Percentiles rank a stretch among this genome's conserved stretches.
These are phyloP conservation scores for Drosophila parabipectinata DNA, from an alignment of 1,140 invertebrate genomes.

Conservation along the genomic window DNA sequence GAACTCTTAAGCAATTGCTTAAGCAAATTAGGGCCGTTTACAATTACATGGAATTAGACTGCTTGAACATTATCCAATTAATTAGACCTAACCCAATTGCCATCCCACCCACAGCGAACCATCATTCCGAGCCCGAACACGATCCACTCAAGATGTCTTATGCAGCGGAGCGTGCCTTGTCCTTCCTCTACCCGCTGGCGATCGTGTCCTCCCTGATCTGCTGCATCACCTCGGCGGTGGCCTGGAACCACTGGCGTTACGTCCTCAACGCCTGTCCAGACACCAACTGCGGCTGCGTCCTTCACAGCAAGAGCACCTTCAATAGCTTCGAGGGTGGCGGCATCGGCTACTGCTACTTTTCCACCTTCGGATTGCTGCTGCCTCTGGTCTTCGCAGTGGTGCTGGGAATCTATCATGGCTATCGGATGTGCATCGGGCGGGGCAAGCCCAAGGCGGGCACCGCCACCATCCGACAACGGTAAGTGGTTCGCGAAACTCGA, in stretches of 20 bases:
- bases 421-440: slow-evolving; percentile 87
- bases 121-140: background rate
- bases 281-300: slow-evolving; percentile 88
- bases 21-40: slow-evolving; percentile 28
- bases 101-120: slow-evolving; percentile 6
- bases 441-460: slow-evolving; percentile 85
- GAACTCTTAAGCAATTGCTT: slow-evolving; percentile 16
- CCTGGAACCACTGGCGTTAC: slow-evolving; percentile 88
- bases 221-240: slow-evolving; percentile 85
- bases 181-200: slow-evolving; percentile 85
- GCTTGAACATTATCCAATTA: slow-evolving; percentile 25
- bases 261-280: slow-evolving; percentile 88
- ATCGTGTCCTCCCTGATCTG: slow-evolving; percentile 85
- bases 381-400: slow-evolving; percentile 85
- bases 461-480: slow-evolving; percentile 86
- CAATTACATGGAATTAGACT: slow-evolving; percentile 23
- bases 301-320: slow-evolving; percentile 87
- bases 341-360: slow-evolving; percentile 87
- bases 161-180: slow-evolving; percentile 85
- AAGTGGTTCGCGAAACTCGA: slow-evolving; percentile 56
- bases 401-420: slow-evolving; percentile 87
- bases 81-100: slow-evolving; percentile 18
- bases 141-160: slow-evolving; percentile 62
- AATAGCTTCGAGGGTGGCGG: slow-evolving; percentile 88
- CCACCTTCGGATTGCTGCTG: slow-evolving; percentile 86